A percentile compares a stretch with the other conserved stretches of the same genome.
Conservation (phyloP, 2,113 vertebrate genomes). For the Conger conger region DNA sequence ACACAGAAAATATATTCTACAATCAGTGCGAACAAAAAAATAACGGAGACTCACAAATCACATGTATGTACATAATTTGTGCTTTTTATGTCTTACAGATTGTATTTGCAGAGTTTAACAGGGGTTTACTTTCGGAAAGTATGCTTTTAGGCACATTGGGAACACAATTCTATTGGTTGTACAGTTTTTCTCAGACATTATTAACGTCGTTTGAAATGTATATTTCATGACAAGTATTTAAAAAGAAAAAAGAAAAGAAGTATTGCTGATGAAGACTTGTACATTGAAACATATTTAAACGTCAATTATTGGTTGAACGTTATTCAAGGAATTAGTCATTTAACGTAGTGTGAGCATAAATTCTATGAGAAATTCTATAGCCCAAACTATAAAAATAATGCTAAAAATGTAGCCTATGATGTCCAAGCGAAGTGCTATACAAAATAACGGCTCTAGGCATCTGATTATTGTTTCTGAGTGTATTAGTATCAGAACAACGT, state of each 20-base stretch:
- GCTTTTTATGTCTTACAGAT: conserved; percentile 24
- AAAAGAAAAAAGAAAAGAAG: conserved; percentile 15
- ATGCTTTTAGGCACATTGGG: conserved; percentile 26
- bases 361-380: conserved; percentile 15
- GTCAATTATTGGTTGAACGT: conserved; percentile 5
- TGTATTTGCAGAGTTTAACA: neutral
- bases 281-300: conserved; percentile 10
- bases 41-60: conserved; percentile 22
- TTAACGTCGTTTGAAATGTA: conserved; percentile 6
- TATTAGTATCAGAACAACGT: conserved; percentile 8
- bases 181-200: conserved; percentile 5
- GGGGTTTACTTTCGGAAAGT: neutral
- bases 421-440: conserved; percentile 64
- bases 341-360: neutral
- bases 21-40: conserved; percentile 29
- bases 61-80: conserved; percentile 20
- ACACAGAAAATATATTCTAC: conserved; percentile 34
- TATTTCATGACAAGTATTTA: conserved; percentile 11
- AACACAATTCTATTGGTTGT: neutral
- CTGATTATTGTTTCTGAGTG: conserved; percentile 16
- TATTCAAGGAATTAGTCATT: conserved; percentile 15
- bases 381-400: conserved; percentile 42
- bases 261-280: conserved; percentile 25
- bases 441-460: conserved; percentile 36
- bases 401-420: conserved; percentile 56